Evolutionary conservation across 2,113 vertebrate genomes (phyloP).

Genomic region (Callionymus lyra): DNA sequence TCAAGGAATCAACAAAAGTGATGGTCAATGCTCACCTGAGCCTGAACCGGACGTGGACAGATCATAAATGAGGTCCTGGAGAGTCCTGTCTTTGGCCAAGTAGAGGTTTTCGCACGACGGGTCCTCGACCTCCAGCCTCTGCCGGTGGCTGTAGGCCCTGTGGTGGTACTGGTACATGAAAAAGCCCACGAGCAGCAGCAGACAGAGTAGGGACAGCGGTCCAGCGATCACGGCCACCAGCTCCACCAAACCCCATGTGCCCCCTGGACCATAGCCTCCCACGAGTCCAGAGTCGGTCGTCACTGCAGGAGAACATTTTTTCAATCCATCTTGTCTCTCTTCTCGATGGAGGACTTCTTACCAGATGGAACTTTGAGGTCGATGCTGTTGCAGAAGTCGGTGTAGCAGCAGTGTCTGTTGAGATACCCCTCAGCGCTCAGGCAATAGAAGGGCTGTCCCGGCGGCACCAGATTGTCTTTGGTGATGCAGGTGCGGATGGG

Average conservation of each 20-base stretch:
- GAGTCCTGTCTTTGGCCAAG: slow-evolving; percentile 86
- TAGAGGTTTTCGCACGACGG: slow-evolving; percentile 89
- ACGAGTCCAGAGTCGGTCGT: slow-evolving; percentile 10
- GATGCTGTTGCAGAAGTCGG: slow-evolving; percentile 90
- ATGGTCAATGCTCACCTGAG: slow-evolving; percentile 69
- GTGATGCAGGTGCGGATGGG: slow-evolving; percentile 82
- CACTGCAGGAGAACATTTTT: slow-evolving; percentile 30
- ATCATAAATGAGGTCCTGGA: slow-evolving; percentile 93
- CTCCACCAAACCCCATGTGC: slow-evolving; percentile 84
- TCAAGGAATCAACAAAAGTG: background rate
- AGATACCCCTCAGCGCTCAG: slow-evolving; percentile 81
- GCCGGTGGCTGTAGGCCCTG: slow-evolving; percentile 82
- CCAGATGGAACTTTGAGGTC: slow-evolving; percentile 81
- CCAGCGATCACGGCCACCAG: slow-evolving; percentile 82
- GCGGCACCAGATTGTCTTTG: slow-evolving; percentile 74
- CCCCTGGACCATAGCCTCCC: slow-evolving; percentile 43
- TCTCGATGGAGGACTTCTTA: slow-evolving; percentile 49
- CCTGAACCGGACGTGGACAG: slow-evolving; percentile 93
- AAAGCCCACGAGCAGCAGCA: slow-evolving; percentile 77
- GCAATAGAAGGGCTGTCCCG: slow-evolving; percentile 87
- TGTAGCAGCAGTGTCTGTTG: slow-evolving; percentile 91
- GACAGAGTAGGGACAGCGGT: slow-evolving; percentile 80
- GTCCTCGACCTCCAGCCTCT: slow-evolving; percentile 87
- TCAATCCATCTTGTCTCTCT: too few species aligned
- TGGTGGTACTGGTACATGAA: slow-evolving; percentile 86